phyloP scores from a whole-genome alignment of 2,888 invertebrate species.

The Teleogryllus oceanicus region DNA sequence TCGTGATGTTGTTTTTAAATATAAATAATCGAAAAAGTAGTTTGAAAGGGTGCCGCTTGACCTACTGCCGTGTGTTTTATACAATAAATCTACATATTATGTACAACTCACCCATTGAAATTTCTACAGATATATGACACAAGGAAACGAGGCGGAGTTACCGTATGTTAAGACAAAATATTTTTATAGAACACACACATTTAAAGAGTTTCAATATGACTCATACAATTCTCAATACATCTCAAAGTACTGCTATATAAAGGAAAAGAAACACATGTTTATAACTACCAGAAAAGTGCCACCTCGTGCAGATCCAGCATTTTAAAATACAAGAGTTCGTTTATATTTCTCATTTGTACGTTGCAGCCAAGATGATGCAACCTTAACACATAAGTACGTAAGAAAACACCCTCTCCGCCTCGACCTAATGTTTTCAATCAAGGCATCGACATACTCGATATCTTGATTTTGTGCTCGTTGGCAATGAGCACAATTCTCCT shows the following conservation, averaged over 20 bases:
- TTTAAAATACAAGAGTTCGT: too few species aligned
- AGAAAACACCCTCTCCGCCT: not conserved
- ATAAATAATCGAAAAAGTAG: not conserved
- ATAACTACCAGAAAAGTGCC: not conserved
- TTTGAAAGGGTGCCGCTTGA: not conserved
- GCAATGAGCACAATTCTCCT: not conserved
- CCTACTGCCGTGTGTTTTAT: not conserved
- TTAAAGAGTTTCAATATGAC: too few species aligned
- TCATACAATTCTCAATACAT: not conserved
- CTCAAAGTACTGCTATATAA: not conserved
- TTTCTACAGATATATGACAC: not conserved
- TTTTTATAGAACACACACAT: not conserved
- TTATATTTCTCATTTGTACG: too few species aligned
- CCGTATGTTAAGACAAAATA: not conserved
- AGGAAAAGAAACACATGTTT: not conserved
- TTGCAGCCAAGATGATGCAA: not conserved
- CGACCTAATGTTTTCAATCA: not conserved
- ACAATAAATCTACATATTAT: not conserved
- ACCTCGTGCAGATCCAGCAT: too few species aligned
- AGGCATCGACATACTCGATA: not conserved
- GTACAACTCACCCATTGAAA: not conserved
- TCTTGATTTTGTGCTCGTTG: not conserved
- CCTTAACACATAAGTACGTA: not conserved
- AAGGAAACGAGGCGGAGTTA: not conserved
- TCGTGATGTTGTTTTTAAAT: not conserved